Evolutionary conservation across 2,113 vertebrate genomes (phyloP).

Genomic region (Erpornis zantholeuca): DNA sequence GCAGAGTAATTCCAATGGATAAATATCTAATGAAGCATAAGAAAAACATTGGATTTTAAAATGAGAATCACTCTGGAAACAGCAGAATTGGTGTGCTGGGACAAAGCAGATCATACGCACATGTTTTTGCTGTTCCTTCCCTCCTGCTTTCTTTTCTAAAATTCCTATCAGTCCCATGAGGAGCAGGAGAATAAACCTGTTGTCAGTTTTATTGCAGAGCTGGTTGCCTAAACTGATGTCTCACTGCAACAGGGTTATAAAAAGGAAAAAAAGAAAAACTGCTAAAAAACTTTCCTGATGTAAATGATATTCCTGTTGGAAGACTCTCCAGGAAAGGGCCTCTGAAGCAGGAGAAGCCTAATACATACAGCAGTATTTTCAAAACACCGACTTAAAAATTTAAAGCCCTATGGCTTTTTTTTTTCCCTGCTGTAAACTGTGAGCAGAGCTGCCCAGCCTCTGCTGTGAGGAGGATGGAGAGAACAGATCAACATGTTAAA

Average conservation of each 20-base stretch:
- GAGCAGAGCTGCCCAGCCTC: background rate
- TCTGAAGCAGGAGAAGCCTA: slow-evolving; percentile 51
- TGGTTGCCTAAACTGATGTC: slow-evolving; percentile 65
- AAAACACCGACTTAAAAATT: slow-evolving; percentile 56
- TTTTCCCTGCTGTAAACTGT: background rate
- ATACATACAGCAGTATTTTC: slow-evolving; percentile 61
- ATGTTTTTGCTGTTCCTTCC: slow-evolving; percentile 35
- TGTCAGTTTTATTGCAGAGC: slow-evolving; percentile 63
- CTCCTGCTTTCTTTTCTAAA: slow-evolving; percentile 58
- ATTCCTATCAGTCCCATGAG: slow-evolving; percentile 58
- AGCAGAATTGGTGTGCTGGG: background rate
- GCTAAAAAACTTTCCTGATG: slow-evolving; percentile 57
- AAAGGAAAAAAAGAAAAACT: slow-evolving; percentile 58
- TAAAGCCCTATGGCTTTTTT: slow-evolving; percentile 19
- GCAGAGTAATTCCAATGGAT: background rate
- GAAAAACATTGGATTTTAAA: background rate
- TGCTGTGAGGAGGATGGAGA: background rate
- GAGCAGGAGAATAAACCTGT: slow-evolving; percentile 58
- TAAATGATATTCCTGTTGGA: slow-evolving; percentile 67
- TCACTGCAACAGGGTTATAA: slow-evolving; percentile 57
- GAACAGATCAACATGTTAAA: background rate
- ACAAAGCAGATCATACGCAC: background rate
- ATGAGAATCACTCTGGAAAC: background rate
- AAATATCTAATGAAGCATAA: background rate
- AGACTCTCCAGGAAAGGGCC: slow-evolving; percentile 48